Evolutionary conservation across 2,888 invertebrate genomes (phyloP).

Genomic region (Erynnis tages): DNA sequence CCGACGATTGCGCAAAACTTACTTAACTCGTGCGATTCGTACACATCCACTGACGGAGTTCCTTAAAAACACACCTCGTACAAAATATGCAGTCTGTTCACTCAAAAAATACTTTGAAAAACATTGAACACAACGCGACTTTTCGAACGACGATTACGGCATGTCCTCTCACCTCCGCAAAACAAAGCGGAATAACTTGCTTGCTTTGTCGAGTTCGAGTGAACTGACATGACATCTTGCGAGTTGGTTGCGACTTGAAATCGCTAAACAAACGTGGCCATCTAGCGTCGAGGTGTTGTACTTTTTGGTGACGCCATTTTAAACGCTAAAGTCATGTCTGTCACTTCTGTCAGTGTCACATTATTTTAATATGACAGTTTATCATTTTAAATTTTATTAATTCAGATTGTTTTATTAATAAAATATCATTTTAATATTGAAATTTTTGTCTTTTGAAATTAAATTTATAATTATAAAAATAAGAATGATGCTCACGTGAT

Average conservation of each 20-base stretch:
- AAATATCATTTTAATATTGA: background rate
- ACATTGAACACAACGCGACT: conserved; percentile 66
- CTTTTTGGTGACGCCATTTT: background rate
- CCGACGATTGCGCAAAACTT: conserved; percentile 67
- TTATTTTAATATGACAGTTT: background rate
- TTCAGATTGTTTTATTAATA: too few species aligned
- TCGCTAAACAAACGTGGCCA: conserved; percentile 39
- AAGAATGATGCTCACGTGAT: background rate
- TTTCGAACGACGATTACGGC: conserved; percentile 43
- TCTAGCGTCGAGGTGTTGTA: conserved; percentile 42
- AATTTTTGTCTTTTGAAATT: background rate
- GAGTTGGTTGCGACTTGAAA: conserved; percentile 26
- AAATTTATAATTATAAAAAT: background rate
- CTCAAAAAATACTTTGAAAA: conserved; percentile 66
- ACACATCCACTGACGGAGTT: conserved; percentile 57
- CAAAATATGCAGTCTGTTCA: conserved; percentile 54
- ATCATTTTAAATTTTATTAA: too few species aligned
- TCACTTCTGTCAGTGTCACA: background rate
- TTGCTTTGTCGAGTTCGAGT: conserved; percentile 20
- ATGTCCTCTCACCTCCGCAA: conserved; percentile 77
- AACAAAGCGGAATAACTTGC: conserved; percentile 76
- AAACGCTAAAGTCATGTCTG: background rate
- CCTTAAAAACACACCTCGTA: conserved; percentile 54
- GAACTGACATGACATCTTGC: conserved; percentile 49
- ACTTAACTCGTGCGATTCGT: conserved; percentile 48